phyloP scores from a whole-genome alignment of 2,888 invertebrate species.

The Tortricodes alternella region DNA sequence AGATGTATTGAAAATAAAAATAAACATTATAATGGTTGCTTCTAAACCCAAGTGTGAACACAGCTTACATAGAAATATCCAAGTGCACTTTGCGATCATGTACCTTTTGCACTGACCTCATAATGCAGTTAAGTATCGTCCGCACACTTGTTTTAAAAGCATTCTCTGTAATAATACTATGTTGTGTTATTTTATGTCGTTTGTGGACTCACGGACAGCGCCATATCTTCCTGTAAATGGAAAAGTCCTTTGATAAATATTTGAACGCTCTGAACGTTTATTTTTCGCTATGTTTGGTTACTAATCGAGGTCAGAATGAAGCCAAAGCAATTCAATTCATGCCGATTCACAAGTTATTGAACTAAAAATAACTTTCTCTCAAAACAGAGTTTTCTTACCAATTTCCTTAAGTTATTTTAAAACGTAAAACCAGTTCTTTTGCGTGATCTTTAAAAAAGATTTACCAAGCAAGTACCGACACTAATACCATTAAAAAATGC shows the following conservation, averaged over 20 bases:
- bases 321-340: too few relatives aligned
- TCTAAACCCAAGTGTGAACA: slow-evolving; percentile 3
- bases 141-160: slow-evolving; percentile 31
- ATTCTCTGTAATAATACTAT: slow-evolving; percentile 27
- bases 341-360: too few relatives aligned
- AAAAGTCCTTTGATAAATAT: background rate
- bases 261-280: background rate
- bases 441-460: too few relatives aligned
- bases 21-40: background rate
- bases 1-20: too few relatives aligned
- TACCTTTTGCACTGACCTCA: slow-evolving; percentile 32
- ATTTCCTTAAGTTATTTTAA: too few relatives aligned
- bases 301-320: too few relatives aligned
- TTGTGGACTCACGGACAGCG: background rate
- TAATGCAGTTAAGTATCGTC: slow-evolving; percentile 31
- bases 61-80: slow-evolving; percentile 36
- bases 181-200: slow-evolving; percentile 19
- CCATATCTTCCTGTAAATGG: background rate
- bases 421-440: too few relatives aligned
- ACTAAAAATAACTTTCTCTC: too few relatives aligned
- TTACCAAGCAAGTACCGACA: too few relatives aligned
- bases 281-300: background rate
- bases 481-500: too few relatives aligned
- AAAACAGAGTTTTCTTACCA: too few relatives aligned
- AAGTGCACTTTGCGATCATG: slow-evolving; percentile 42